phyloP scores from a whole-genome alignment of 2,113 vertebrate species.

The Heteronetta atricapilla region DNA sequence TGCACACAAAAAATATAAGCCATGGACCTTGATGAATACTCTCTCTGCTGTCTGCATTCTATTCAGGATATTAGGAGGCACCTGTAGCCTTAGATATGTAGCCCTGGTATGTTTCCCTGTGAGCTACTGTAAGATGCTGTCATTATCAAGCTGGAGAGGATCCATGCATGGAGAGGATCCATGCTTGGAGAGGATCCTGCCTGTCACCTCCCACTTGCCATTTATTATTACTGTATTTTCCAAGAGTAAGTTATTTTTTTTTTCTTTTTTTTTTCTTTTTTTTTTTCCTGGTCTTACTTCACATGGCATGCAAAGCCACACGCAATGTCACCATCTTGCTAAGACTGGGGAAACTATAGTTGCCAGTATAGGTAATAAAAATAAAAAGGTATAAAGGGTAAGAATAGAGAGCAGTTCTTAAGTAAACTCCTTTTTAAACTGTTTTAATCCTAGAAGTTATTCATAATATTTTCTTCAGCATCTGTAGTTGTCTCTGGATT shows the following conservation, averaged over 20 bases:
- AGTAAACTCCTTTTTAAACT: neutral
- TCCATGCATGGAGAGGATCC: too few relatives aligned
- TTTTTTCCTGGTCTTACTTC: neutral
- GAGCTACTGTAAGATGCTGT: neutral
- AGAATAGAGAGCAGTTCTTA: neutral
- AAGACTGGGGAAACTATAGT: neutral
- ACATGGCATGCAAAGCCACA: neutral
- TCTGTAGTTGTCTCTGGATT: neutral
- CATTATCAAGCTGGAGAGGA: neutral
- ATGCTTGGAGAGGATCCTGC: neutral
- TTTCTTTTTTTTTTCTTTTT: constrained; percentile 9
- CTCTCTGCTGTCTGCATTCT: neutral
- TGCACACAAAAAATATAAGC: neutral
- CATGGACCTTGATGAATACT: neutral
- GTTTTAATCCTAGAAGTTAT: neutral
- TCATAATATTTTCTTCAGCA: neutral
- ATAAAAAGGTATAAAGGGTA: neutral
- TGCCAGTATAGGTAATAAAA: neutral
- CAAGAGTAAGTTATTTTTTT: neutral
- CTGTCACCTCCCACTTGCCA: neutral
- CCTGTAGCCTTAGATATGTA: neutral
- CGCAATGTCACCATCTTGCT: neutral
- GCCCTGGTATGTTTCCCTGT: neutral
- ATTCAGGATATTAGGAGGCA: neutral
- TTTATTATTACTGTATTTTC: neutral